Conservation (phyloP, 2,888 invertebrate species). For the Isotomurus palustris region DNA sequence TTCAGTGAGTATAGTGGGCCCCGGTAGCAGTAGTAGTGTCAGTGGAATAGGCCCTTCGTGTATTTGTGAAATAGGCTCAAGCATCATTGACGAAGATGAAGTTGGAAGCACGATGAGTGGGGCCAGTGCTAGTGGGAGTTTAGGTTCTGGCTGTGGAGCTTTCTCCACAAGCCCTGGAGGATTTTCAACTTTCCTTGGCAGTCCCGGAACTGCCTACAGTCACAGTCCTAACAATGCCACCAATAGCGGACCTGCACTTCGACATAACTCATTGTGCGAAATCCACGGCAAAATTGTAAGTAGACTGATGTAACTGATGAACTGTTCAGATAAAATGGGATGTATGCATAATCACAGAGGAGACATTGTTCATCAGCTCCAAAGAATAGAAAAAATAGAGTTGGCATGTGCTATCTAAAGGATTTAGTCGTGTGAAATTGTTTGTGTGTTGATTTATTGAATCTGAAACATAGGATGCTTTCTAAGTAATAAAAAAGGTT, state of each 20-base stretch:
- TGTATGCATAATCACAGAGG: too few relatives aligned
- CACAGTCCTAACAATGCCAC: conserved; percentile 22
- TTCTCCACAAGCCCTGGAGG: neutral
- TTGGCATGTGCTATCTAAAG: neutral
- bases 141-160: neutral
- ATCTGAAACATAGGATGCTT: too few relatives aligned
- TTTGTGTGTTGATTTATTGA: neutral
- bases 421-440: neutral
- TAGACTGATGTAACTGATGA: neutral
- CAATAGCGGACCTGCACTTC: conserved; percentile 10
- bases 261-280: conserved; percentile 34
- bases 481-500: neutral
- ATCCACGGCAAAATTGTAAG: conserved; percentile 34
- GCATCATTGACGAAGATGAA: neutral
- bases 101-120: conserved; percentile 9
- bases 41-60: conserved; percentile 2
- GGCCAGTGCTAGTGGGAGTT: conserved; percentile 7
- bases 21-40: neutral
- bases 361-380: too few relatives aligned
- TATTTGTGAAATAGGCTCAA: conserved; percentile 15
- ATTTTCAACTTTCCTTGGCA: neutral
- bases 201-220: conserved; percentile 8
- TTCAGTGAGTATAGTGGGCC: neutral
- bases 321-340: neutral
- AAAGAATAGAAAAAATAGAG: too few relatives aligned